A percentile compares a stretch with the other conserved stretches of the same genome.
phyloP scores from a whole-genome alignment of 2,113 vertebrate genomes.

The Echinops telfairi region DNA sequence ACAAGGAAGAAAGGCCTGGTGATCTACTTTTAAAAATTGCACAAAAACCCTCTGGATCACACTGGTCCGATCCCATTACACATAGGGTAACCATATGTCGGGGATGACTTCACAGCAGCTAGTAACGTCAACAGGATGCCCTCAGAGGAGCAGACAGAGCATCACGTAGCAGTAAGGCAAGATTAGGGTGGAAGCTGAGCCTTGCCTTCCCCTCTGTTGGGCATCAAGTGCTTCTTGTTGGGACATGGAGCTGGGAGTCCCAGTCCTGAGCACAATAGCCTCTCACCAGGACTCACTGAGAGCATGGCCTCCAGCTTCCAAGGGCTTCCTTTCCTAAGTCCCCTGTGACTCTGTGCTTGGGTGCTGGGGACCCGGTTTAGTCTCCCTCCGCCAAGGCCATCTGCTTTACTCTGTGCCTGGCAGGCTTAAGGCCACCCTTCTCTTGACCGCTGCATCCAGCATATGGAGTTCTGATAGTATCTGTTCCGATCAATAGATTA shows the following conservation, averaged over 20 bases:
- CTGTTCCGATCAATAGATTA: background rate
- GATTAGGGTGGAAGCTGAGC: too few species aligned
- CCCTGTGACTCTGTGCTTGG: background rate
- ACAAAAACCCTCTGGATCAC: background rate
- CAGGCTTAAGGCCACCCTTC: background rate
- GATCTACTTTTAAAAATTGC: background rate
- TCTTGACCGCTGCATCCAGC: background rate
- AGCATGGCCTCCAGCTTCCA: too few species aligned
- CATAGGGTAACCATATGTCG: background rate
- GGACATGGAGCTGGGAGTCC: slow-evolving; percentile 21
- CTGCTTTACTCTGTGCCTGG: background rate
- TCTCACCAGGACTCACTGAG: background rate
- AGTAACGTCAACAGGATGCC: background rate
- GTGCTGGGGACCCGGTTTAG: background rate
- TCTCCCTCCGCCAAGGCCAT: background rate
- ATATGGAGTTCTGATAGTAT: background rate
- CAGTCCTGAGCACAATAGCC: slow-evolving; percentile 21
- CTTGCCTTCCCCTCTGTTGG: background rate
- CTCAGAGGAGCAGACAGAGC: too few species aligned
- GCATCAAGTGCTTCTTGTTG: background rate
- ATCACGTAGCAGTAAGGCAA: fast-evolving
- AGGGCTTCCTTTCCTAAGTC: too few species aligned
- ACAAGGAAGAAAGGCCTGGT: background rate
- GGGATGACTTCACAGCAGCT: background rate
- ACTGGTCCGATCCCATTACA: background rate